These are phyloP conservation scores for Aphodius granarius DNA, from an alignment of 2,888 invertebrate species.

Conservation along the genomic window DNA sequence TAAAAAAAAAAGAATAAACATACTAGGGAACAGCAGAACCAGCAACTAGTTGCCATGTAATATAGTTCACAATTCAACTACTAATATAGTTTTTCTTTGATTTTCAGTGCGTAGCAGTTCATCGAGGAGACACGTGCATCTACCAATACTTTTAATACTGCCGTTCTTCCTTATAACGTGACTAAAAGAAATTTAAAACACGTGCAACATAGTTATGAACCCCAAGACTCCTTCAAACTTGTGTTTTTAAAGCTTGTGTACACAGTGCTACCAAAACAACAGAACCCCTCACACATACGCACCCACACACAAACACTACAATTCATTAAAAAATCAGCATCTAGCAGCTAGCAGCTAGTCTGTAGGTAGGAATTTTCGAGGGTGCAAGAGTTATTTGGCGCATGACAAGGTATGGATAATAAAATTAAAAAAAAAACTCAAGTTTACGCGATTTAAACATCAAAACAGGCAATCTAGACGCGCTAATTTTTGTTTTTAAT, in stretches of 20 bases:
- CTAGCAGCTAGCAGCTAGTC: neutral
- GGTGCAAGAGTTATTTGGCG: neutral
- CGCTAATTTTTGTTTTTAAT: neutral
- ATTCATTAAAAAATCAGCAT: neutral
- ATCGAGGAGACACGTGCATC: neutral
- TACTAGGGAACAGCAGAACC: too few species aligned
- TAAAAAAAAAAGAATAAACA: too few species aligned
- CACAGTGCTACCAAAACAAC: neutral
- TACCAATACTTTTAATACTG: neutral
- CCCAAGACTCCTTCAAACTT: neutral
- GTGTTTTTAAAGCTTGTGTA: neutral
- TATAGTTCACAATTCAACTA: neutral
- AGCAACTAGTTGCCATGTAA: too few species aligned
- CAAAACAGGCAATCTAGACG: neutral
- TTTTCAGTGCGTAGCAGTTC: conserved; percentile 5
- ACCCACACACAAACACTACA: neutral
- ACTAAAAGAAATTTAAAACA: neutral
- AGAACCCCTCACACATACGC: neutral
- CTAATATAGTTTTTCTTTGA: neutral
- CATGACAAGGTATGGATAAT: neutral
- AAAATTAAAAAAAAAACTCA: neutral
- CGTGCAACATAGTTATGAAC: neutral
- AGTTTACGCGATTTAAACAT: neutral
- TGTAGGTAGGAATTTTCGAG: neutral
- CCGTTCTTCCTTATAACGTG: neutral